Evolutionary conservation across 92 coral and sea anemone genomes (phyloP).

Genomic region (Heteractis magnifica): DNA sequence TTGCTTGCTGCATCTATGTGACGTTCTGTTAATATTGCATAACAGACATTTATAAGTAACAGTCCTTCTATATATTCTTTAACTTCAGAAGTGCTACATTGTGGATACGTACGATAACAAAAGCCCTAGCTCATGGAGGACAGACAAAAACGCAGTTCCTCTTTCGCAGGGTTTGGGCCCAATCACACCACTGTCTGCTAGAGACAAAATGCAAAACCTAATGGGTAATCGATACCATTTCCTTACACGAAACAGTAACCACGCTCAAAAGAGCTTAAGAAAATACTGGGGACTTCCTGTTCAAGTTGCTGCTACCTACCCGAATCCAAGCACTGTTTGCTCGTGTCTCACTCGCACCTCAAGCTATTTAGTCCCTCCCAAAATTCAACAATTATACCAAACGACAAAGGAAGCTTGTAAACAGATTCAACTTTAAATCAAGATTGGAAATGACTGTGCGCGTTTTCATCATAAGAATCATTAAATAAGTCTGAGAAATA

Average conservation of each 20-base stretch:
- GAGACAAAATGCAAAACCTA: slow-evolving; percentile 50
- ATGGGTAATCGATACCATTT: slow-evolving; percentile 54
- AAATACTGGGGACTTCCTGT: slow-evolving; percentile 42
- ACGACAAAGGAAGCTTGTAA: slow-evolving; percentile 12
- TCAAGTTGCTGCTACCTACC: neutral
- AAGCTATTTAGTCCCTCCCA: slow-evolving; percentile 8
- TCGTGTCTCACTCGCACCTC: slow-evolving; percentile 35
- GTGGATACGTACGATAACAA: slow-evolving; percentile 25
- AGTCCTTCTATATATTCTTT: neutral
- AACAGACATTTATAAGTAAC: neutral
- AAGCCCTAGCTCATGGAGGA: slow-evolving; percentile 37
- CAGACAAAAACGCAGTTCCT: slow-evolving; percentile 37
- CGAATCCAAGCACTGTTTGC: slow-evolving; percentile 17
- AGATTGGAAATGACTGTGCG: neutral
- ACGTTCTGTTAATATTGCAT: too few relatives aligned
- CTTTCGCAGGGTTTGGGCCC: slow-evolving; percentile 25
- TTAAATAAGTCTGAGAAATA: too few relatives aligned
- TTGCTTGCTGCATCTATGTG: too few relatives aligned
- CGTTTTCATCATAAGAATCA: too few relatives aligned
- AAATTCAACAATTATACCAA: neutral
- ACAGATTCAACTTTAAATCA: neutral
- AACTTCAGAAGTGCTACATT: slow-evolving; percentile 34
- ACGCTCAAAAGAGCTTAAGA: slow-evolving; percentile 50
- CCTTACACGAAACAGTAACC: slow-evolving; percentile 54
- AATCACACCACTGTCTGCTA: slow-evolving; percentile 43